Percentiles rank a stretch among this genome's conserved stretches.
phyloP scores from a whole-genome alignment of 2,797 vertebrate genomes.

The Podarcis lilfordi region DNA sequence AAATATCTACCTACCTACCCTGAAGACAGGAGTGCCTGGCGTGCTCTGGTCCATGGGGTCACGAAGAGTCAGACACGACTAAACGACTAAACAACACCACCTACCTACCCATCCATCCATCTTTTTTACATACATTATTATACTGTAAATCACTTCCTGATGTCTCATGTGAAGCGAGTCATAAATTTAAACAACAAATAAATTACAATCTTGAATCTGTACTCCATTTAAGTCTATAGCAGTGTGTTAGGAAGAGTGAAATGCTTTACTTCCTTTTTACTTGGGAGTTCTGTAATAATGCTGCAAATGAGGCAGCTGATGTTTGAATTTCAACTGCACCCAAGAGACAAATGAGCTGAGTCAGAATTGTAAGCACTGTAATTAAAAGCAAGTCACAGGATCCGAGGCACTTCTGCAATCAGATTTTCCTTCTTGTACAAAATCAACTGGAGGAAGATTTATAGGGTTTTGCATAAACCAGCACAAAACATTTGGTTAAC shows the following conservation, averaged over 20 bases:
- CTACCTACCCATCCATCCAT: too few species aligned
- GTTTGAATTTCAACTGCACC: slow-evolving; percentile 30
- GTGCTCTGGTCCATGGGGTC: too few species aligned
- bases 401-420: slow-evolving; percentile 7
- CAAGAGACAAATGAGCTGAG: slow-evolving; percentile 7
- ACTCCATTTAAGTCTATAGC: slow-evolving; percentile 28
- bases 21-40: too few species aligned
- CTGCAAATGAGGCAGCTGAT: slow-evolving; percentile 4
- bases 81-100: too few species aligned
- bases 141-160: too few species aligned
- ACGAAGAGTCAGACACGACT: too few species aligned
- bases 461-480: background rate
- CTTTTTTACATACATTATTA: too few species aligned
- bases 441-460: background rate
- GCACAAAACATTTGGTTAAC: slow-evolving; percentile 20
- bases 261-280: slow-evolving; percentile 26
- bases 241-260: slow-evolving; percentile 28
- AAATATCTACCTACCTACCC: too few species aligned
- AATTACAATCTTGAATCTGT: background rate
- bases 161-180: too few species aligned
- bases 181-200: too few species aligned
- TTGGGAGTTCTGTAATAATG: slow-evolving; percentile 11
- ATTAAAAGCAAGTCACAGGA: slow-evolving; percentile 31
- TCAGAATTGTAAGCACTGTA: slow-evolving; percentile 21
- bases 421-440: slow-evolving; percentile 28